phyloP scores from a whole-genome alignment of 2,888 invertebrate genomes.

The Ophion obscuratus region DNA sequence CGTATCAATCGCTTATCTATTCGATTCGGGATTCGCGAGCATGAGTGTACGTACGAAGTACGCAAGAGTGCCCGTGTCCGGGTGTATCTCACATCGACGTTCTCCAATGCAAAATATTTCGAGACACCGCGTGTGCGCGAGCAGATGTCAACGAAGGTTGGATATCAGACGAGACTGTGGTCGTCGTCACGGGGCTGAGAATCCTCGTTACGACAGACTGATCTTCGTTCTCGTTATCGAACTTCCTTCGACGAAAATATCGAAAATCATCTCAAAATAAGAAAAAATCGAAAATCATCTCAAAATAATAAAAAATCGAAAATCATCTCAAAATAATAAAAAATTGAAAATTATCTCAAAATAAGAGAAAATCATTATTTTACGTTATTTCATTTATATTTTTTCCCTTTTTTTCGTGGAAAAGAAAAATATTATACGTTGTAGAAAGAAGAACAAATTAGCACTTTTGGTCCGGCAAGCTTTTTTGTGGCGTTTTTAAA shows the following conservation, averaged over 20 bases:
- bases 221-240: not conserved
- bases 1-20: conserved; percentile 71
- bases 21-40: conserved; percentile 50
- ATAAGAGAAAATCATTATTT: not conserved
- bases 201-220: conserved; percentile 10
- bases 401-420: not conserved
- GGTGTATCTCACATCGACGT: conserved; percentile 69
- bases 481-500: no score
- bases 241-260: not conserved
- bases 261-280: not conserved
- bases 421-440: not conserved
- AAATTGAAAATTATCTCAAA: no score
- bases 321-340: no score
- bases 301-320: no score
- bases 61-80: conserved; percentile 17
- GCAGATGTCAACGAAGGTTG: conserved; percentile 78
- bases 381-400: not conserved
- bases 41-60: not conserved
- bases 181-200: conserved; percentile 30
- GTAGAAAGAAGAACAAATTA: no score
- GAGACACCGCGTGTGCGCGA: conserved; percentile 71
- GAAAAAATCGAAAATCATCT: no score
- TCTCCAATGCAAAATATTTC: conserved; percentile 78
- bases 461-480: no score
- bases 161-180: conserved; percentile 63